Base-by-base conservation (phyloP, 2,888 invertebrate genomes). In the Trichopoda pennipes region DNA sequence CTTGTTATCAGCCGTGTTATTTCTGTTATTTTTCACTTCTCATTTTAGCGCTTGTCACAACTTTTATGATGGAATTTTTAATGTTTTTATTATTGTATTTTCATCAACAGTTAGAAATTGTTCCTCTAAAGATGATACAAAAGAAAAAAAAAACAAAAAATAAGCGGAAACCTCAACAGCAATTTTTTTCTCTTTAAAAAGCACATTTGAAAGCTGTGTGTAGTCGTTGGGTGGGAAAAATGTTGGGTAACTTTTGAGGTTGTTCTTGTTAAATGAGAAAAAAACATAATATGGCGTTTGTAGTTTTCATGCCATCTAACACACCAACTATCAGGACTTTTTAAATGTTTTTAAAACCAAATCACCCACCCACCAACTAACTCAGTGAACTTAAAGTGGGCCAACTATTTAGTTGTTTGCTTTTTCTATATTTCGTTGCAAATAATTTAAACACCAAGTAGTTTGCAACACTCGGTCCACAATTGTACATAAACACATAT, bases 361-460 rank as follows among this genome's bases (percentile, higher is more conserved):
- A 2, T 6, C 14, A 74, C 23, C 47, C 51, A 56, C 51, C 47
- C 44, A 70, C 56, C 47, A 49, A 44, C 12, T 42, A 42, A 68
- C 53, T 64, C 44, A 53, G 2, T 76, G 72, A 72, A 80, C 70
- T 76, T 56, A 75, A 80, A 80, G 66, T 82, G 60, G 75, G 75
- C 66, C 72, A 82, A 61, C 74, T 66, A 51, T 68, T 70, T 56
- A 63, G 63, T 38, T 55, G 2, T 6, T 49, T 28, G 47, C 47
- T 77, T 61, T 47, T 47, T 21, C 19, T 23, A 55, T 28, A 16
- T 21, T 17, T 53, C 61, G 58, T 72, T 63, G 38, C 53, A 72
- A 63, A 70, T 58, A 70, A 79, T 66, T n/a, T 79, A 75, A 74
- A 79, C 55, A 64, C 14, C 64, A 82, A 70, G 75, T 80, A 72